Evolutionary conservation across 2,113 vertebrate species (phyloP).

Genomic region (Hyla sarda): DNA sequence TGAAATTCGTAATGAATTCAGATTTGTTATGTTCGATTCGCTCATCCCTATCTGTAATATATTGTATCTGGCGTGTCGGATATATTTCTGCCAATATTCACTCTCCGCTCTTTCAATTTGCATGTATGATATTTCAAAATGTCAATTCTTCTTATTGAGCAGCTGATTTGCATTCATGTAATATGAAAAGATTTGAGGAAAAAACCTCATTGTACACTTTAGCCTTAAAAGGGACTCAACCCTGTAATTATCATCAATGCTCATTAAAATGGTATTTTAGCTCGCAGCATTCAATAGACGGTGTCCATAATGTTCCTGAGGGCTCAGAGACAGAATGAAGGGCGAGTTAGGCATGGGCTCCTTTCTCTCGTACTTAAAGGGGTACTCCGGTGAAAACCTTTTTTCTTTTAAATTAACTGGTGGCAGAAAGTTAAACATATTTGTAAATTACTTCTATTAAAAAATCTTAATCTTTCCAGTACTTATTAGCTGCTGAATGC

Average conservation of each 20-base stretch:
- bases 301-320: background rate
- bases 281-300: background rate
- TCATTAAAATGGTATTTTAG: slow-evolving; percentile 33
- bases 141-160: slow-evolving; percentile 46
- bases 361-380: background rate
- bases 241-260: slow-evolving; percentile 37
- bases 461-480: too few relatives aligned
- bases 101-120: slow-evolving; percentile 21
- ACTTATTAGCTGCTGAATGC: too few relatives aligned
- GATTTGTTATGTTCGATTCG: too few relatives aligned
- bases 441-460: too few relatives aligned
- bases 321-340: background rate
- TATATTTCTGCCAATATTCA: background rate
- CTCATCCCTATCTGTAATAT: background rate
- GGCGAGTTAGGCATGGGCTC: background rate
- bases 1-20: too few relatives aligned
- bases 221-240: slow-evolving; percentile 39
- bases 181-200: slow-evolving; percentile 41
- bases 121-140: slow-evolving; percentile 40
- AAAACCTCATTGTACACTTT: slow-evolving; percentile 19
- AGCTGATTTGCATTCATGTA: slow-evolving; percentile 40
- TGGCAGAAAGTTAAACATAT: too few relatives aligned
- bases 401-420: too few relatives aligned
- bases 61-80: background rate
- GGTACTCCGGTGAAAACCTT: too few relatives aligned